Percentiles rank a stretch among this genome's conserved stretches.
Conservation (phyloP, 2,888 invertebrate species). For the Subacronicta megacephala region DNA sequence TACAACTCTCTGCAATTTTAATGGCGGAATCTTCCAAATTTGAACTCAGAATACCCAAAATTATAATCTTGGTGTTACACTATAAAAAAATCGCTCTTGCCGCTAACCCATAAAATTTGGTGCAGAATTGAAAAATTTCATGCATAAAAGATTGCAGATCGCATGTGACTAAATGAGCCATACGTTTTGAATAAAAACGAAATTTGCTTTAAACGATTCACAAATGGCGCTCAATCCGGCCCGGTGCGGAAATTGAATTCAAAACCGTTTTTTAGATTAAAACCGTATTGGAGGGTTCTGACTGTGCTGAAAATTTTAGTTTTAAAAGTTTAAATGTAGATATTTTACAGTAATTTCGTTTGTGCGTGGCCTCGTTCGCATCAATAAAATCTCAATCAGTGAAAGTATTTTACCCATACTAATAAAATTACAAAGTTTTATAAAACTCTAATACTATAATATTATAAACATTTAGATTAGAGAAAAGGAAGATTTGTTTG, state of each 20-base stretch:
- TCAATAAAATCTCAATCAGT: too few relatives aligned
- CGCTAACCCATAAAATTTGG: slow-evolving; percentile 41
- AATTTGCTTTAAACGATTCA: slow-evolving; percentile 57
- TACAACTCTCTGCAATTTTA: not conserved
- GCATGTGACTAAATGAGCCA: slow-evolving; percentile 47
- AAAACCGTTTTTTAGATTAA: slow-evolving; percentile 44
- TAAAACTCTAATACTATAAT: too few relatives aligned
- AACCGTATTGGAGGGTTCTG: slow-evolving; percentile 16
- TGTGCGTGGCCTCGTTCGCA: too few relatives aligned
- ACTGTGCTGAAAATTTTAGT: slow-evolving; percentile 18
- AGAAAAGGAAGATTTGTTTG: too few relatives aligned
- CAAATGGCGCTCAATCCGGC: slow-evolving; percentile 20
- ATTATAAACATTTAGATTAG: too few relatives aligned
- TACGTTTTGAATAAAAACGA: slow-evolving; percentile 50
- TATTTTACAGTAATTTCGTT: too few relatives aligned
- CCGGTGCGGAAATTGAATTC: slow-evolving; percentile 48
- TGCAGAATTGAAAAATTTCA: slow-evolving; percentile 52
- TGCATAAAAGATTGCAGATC: slow-evolving; percentile 60
- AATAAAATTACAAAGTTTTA: too few relatives aligned
- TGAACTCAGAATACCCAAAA: not conserved
- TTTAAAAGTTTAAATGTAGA: slow-evolving; percentile 1
- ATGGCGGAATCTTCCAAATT: not conserved
- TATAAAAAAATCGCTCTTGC: slow-evolving; percentile 33
- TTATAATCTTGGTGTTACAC: slow-evolving; percentile 15
- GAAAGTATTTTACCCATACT: too few relatives aligned